phyloP scores from a whole-genome alignment of 2,797 vertebrate genomes.

The Menidia menidia region DNA sequence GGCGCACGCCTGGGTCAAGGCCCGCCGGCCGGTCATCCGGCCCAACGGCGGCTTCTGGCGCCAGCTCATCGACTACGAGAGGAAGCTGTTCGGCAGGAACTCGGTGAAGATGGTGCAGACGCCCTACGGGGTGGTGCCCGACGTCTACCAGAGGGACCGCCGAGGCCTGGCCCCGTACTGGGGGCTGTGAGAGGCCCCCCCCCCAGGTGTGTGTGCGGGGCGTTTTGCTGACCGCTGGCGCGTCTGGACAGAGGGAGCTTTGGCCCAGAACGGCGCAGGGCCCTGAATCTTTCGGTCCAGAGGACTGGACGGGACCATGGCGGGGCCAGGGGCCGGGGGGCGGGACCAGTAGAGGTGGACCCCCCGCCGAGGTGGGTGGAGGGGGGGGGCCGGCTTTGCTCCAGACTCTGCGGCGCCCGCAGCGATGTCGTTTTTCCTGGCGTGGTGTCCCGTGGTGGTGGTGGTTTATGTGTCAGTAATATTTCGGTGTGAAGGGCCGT shows the following conservation, averaged over 20 bases:
- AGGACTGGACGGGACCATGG: slow-evolving; percentile 28
- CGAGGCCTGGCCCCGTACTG: slow-evolving; percentile 94
- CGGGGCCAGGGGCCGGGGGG: slow-evolving; percentile 26
- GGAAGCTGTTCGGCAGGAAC: slow-evolving; percentile 95
- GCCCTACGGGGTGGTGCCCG: slow-evolving; percentile 92
- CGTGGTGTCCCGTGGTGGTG: slow-evolving; percentile 76
- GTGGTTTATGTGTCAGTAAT: slow-evolving; percentile 73
- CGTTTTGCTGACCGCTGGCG: slow-evolving; percentile 51
- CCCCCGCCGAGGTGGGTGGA: slow-evolving; percentile 17
- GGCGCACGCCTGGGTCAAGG: slow-evolving; percentile 96
- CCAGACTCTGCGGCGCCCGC: slow-evolving; percentile 50
- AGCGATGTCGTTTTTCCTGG: slow-evolving; percentile 62
- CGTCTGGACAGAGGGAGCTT: slow-evolving; percentile 41
- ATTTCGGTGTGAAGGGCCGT: slow-evolving; percentile 75
- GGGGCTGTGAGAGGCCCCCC: slow-evolving; percentile 84
- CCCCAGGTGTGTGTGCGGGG: slow-evolving; percentile 52
- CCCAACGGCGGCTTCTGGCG: slow-evolving; percentile 98
- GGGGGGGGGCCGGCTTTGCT: slow-evolving; percentile 7
- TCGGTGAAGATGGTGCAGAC: slow-evolving; percentile 98
- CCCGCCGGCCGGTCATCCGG: slow-evolving; percentile 92
- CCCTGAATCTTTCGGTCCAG: slow-evolving; percentile 42
- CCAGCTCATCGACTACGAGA: slow-evolving; percentile 96
- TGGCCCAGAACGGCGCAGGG: slow-evolving; percentile 36
- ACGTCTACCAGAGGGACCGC: slow-evolving; percentile 94
- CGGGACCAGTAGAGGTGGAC: slow-evolving; percentile 19